Conservation (phyloP, 2,888 invertebrate genomes). For the Opisthograptis luteolata region DNA sequence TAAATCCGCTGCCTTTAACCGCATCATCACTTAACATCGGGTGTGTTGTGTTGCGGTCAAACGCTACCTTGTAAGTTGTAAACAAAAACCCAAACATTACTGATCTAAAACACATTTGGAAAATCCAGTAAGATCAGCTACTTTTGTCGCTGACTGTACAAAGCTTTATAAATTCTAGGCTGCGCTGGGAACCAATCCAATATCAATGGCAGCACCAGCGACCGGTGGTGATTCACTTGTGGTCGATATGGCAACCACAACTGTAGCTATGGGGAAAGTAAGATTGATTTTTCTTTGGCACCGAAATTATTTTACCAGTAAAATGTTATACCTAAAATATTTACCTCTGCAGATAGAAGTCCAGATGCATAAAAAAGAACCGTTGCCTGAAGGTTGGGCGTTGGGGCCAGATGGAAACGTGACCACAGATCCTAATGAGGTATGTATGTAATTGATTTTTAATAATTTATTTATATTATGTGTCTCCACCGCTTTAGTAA, state of each 20-base stretch:
- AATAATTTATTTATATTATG: no score
- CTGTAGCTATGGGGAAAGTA: conserved; percentile 96
- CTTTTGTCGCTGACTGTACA: no score
- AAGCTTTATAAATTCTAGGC: conserved; percentile 67
- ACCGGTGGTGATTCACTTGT: conserved; percentile 89
- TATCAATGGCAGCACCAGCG: conserved; percentile 91
- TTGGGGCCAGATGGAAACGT: conserved; percentile 84
- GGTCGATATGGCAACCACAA: conserved; percentile 97
- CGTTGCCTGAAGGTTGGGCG: conserved; percentile 95
- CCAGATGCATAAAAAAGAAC: conserved; percentile 88
- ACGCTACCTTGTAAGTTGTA: no score
- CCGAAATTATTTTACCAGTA: conserved; percentile 1
- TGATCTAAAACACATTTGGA: no score
- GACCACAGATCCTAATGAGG: conserved; percentile 87
- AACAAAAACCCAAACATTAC: no score
- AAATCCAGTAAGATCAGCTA: no score
- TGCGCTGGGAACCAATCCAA: conserved; percentile 95
- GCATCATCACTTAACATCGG: no score
- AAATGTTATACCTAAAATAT: no score
- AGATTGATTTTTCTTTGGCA: not conserved
- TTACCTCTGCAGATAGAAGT: conserved; percentile 88
- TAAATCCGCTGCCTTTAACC: no score
- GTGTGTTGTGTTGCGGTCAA: no score
- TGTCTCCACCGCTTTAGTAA: no score
- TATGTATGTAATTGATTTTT: no score